Conservation (phyloP, 2,113 vertebrate species). For the Dasyprocta punctata region DNA sequence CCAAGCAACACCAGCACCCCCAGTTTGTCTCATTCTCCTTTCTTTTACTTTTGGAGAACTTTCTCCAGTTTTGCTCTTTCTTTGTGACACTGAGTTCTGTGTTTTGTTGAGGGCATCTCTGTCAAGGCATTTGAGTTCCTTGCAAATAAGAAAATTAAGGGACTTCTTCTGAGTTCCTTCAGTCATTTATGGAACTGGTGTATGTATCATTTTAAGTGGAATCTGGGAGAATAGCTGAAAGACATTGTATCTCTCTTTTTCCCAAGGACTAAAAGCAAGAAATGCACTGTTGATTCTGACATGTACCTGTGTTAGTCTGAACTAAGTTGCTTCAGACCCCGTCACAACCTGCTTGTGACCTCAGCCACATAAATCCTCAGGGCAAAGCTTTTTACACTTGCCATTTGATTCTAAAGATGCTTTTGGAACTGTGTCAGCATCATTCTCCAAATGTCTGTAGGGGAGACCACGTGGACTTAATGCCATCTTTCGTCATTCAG, state of each 20-base stretch:
- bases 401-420: neutral
- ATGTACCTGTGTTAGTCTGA: neutral
- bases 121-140: neutral
- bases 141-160: neutral
- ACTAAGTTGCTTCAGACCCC: neutral
- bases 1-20: neutral
- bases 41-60: neutral
- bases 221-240: neutral
- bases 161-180: neutral
- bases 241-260: conserved; percentile 8
- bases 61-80: neutral
- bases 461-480: neutral
- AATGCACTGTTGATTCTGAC: neutral
- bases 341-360: conserved; percentile 57
- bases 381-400: neutral
- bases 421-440: neutral
- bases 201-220: neutral
- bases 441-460: neutral
- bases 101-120: neutral
- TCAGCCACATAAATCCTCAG: neutral
- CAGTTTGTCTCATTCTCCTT: neutral
- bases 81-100: neutral
- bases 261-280: neutral
- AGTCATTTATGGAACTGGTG: neutral
- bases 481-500: neutral